Evolutionary conservation across 2,888 invertebrate species (phyloP).

Genomic region (Mesorhabditis sp.): DNA sequence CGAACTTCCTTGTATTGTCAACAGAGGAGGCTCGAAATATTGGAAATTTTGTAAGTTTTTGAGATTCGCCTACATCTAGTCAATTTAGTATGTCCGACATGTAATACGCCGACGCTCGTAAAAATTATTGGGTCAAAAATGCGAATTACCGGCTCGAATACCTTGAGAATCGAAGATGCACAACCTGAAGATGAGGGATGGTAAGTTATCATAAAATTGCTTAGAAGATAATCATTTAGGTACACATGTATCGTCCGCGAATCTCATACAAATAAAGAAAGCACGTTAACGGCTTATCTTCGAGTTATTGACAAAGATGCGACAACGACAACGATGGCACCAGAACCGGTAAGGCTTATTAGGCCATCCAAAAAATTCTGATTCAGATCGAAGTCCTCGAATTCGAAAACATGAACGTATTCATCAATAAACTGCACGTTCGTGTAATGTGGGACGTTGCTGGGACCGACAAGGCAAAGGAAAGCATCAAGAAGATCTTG

Average conservation of each 20-base stretch:
- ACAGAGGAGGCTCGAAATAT: constrained; percentile 25
- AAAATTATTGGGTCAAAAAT: constrained; percentile 18
- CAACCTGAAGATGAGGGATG: constrained; percentile 36
- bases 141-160: constrained; percentile 28
- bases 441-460: background rate
- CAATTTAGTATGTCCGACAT: constrained; percentile 13
- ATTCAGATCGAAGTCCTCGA: background rate
- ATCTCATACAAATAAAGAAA: background rate
- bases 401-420: background rate
- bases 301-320: background rate
- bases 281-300: background rate
- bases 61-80: background rate
- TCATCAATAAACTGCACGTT: background rate
- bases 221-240: background rate
- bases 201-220: constrained; percentile 18
- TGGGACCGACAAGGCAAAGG: background rate
- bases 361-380: too few species aligned
- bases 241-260: background rate
- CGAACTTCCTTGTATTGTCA: constrained; percentile 29
- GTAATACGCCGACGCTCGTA: constrained; percentile 9
- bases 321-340: background rate
- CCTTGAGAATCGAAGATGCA: constrained; percentile 27
- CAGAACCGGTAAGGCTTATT: background rate
- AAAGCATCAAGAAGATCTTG: background rate
- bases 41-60: constrained; percentile 29